Base-by-base conservation (phyloP, 2,113 vertebrate genomes). In the Saguinus midas region DNA sequence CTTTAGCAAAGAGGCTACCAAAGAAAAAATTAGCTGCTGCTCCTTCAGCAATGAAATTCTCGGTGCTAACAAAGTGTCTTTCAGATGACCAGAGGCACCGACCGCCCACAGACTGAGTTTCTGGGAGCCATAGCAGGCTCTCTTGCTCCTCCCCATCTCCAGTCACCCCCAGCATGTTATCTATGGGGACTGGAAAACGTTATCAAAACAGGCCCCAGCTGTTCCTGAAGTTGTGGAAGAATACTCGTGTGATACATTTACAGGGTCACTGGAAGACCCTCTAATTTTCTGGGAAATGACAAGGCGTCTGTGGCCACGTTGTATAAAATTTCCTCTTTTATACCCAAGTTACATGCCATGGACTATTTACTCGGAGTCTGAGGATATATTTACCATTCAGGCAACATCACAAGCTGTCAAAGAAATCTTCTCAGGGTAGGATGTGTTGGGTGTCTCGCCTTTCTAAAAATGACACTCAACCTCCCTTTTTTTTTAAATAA, bases 241-340 rank as follows among this genome's bases (percentile, higher is more conserved):
- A 97, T 94, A 96, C 90, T 78, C 45, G 27, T 85, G 91, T 2
- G 88, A 97, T 97, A 97, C 84, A 98, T 98, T 97, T 88, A 97
- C 32, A 96, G 96, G 96, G 96, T 97, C 94, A 91, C 10, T 88
- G 97, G 97, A 98, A 98, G 97, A 98, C 94, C 95, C 97, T 97
- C 96, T 98, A 98, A 98, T 98, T 98, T 98, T 98, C 96, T 97
- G 97, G 97, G 97, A 98, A 98, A 96, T 97, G 95, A 98, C 97
- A 98, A 98, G 91, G 93, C 8, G 29, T 98, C 97, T 98, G 97
- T 97, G 98, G 98, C 96, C 91, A 98, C 73, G 27, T 66, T 98
- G 97, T 97, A 81, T 68, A 98, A 98, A 98, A 98, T 97, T 96
- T 98, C 91, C 95, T 98, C 97, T 97, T 98, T 98, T 97, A 97